A percentile compares a stretch with the other conserved stretches of the same genome.
These are phyloP conservation scores for Hirtodrosophila confusa DNA, from an alignment of 2,888 invertebrate genomes.

Conservation along the genomic window DNA sequence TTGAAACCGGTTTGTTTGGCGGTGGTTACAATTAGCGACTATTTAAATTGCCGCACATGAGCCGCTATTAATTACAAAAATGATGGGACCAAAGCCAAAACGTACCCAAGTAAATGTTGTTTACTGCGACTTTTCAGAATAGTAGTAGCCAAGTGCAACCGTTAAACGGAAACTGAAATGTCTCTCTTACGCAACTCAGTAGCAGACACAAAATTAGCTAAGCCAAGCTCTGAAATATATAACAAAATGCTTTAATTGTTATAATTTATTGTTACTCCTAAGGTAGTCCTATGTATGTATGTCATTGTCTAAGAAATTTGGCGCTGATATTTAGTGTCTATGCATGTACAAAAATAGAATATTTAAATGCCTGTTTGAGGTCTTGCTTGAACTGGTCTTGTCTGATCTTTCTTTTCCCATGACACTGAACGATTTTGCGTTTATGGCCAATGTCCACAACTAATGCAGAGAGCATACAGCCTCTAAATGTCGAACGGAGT, in stretches of 20 bases:
- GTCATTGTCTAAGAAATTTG: too few species aligned
- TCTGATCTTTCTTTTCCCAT: conserved; percentile 50
- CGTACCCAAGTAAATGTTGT: conserved; percentile 50
- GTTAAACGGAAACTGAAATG: conserved; percentile 63
- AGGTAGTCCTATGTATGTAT: too few species aligned
- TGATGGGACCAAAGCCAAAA: conserved; percentile 53
- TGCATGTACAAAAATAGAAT: not conserved
- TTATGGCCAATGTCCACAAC: conserved; percentile 29
- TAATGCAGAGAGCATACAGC: conserved; percentile 38
- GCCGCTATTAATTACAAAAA: conserved; percentile 68
- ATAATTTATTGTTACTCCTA: too few species aligned
- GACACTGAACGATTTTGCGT: conserved; percentile 40
- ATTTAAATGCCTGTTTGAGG: conserved; percentile 3
- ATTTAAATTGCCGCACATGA: conserved; percentile 70
- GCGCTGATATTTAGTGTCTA: too few species aligned
- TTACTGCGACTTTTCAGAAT: conserved; percentile 45
- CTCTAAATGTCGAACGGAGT: conserved; percentile 61
- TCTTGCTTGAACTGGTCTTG: conserved; percentile 8
- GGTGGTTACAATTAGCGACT: conserved; percentile 68
- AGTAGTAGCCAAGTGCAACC: conserved; percentile 28
- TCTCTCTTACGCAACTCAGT: conserved; percentile 37
- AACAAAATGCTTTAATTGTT: too few species aligned
- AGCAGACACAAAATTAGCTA: not conserved
- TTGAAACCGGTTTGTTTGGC: conserved; percentile 58
- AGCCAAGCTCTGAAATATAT: too few species aligned